These are phyloP conservation scores for Dasyurus viverrinus DNA, from an alignment of 2,113 vertebrate genomes.

Conservation along the genomic window DNA sequence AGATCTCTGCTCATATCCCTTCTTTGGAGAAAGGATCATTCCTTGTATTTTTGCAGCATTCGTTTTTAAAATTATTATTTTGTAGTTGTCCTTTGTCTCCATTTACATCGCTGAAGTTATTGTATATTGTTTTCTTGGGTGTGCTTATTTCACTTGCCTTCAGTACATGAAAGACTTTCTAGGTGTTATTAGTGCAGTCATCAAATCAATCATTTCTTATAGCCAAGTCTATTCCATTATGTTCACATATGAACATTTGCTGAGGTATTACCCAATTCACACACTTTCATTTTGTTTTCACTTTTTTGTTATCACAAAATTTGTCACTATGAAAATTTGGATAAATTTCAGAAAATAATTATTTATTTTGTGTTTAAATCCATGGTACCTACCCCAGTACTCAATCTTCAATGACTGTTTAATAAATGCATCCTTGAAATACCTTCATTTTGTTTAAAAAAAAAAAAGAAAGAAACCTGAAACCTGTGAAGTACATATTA, in stretches of 20 bases:
- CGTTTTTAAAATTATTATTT: background rate
- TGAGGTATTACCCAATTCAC: background rate
- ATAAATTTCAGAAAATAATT: background rate
- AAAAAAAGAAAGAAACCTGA: background rate
- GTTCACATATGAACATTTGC: background rate
- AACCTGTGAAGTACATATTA: background rate
- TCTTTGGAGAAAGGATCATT: background rate
- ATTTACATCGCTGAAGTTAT: background rate
- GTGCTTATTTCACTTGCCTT: background rate
- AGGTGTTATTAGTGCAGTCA: background rate
- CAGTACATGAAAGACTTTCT: too few relatives aligned
- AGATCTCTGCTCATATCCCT: background rate
- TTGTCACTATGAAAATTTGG: background rate
- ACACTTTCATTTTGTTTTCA: background rate
- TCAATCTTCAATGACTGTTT: background rate
- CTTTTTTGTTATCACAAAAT: background rate
- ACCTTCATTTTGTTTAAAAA: background rate
- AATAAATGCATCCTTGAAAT: background rate
- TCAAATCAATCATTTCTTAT: background rate
- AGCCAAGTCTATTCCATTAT: background rate
- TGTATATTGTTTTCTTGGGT: background rate
- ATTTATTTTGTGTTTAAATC: background rate
- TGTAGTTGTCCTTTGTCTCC: background rate
- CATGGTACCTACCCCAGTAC: background rate
- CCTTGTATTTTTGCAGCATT: background rate